Percentiles rank a stretch among this genome's conserved stretches.
Evolutionary conservation across 1,140 invertebrate genomes (phyloP).

Genomic region (Goniozus legneri): DNA sequence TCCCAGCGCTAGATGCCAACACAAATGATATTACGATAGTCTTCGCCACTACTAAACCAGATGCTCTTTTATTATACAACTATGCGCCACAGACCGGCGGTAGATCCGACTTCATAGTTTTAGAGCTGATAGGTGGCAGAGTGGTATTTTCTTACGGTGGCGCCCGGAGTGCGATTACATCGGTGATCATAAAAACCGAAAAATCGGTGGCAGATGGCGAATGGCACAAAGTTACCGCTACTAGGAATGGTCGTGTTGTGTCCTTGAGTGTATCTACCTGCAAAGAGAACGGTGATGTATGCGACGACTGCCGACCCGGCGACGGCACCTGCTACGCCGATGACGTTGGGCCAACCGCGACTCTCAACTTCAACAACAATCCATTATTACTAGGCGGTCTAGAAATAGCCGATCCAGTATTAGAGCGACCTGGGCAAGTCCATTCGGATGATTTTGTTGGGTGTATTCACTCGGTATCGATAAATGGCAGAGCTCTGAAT

Average conservation of each 20-base stretch:
- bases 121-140: conserved; percentile 80
- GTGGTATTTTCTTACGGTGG: conserved; percentile 88
- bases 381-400: conserved; percentile 83
- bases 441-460: conserved; percentile 90
- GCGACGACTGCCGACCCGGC: conserved; percentile 78
- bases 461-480: conserved; percentile 83
- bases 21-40: conserved; percentile 89
- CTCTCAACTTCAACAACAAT: conserved; percentile 89
- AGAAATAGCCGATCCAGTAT: conserved; percentile 73
- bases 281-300: conserved; percentile 79
- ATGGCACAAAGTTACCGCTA: conserved; percentile 90
- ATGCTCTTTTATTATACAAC: conserved; percentile 86
- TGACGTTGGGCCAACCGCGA: conserved; percentile 82
- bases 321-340: conserved; percentile 78
- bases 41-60: conserved; percentile 84
- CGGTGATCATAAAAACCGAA: conserved; percentile 63
- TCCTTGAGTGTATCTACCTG: conserved; percentile 79
- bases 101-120: conserved; percentile 86
- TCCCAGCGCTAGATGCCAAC: conserved; percentile 76
- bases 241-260: conserved; percentile 80
- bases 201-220: conserved; percentile 75
- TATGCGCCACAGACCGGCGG: conserved; percentile 82
- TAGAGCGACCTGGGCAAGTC: conserved; percentile 84
- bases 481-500: conserved; percentile 81
- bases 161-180: conserved; percentile 78